Percentiles rank a stretch among this genome's conserved stretches.
These are phyloP conservation scores for Pygoscelis antarcticus DNA, from an alignment of 2,113 vertebrate species.

Conservation along the genomic window DNA sequence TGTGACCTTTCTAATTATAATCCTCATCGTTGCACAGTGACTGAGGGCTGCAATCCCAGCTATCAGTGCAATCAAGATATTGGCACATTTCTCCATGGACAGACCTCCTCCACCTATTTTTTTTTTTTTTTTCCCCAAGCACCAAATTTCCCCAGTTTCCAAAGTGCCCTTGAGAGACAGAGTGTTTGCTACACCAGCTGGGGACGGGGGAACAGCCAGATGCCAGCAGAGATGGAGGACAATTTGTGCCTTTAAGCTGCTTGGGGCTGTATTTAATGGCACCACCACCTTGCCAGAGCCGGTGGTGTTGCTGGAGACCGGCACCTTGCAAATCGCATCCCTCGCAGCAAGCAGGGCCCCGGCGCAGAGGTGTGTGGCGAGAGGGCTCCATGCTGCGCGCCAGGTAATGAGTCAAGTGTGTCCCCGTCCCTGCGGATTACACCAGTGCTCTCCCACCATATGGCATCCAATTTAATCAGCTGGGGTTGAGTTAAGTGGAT, in stretches of 20 bases:
- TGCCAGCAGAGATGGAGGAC: not conserved
- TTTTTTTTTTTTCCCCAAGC: not conserved
- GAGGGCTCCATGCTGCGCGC: not conserved
- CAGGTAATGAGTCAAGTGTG: conserved; percentile 43
- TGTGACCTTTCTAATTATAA: conserved; percentile 44
- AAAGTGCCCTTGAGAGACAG: not conserved
- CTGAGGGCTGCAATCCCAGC: not conserved
- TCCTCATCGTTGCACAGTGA: not conserved
- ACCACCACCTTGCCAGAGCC: not conserved
- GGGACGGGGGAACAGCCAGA: not conserved
- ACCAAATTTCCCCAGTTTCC: not conserved
- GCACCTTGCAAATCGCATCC: not conserved
- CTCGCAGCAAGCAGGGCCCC: not conserved
- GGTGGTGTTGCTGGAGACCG: not conserved
- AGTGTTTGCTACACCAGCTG: not conserved
- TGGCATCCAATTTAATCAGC: conserved; percentile 73
- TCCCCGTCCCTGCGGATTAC: not conserved
- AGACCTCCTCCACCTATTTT: not conserved
- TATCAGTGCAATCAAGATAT: not conserved
- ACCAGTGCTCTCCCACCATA: conserved; percentile 56
- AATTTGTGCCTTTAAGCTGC: conserved; percentile 23
- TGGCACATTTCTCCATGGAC: not conserved
- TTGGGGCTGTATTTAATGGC: not conserved
- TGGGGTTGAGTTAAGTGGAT: conserved; percentile 71
- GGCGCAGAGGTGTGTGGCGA: not conserved